Base-by-base conservation (phyloP, 2,113 vertebrate species). In the Periophthalmus modestus region DNA sequence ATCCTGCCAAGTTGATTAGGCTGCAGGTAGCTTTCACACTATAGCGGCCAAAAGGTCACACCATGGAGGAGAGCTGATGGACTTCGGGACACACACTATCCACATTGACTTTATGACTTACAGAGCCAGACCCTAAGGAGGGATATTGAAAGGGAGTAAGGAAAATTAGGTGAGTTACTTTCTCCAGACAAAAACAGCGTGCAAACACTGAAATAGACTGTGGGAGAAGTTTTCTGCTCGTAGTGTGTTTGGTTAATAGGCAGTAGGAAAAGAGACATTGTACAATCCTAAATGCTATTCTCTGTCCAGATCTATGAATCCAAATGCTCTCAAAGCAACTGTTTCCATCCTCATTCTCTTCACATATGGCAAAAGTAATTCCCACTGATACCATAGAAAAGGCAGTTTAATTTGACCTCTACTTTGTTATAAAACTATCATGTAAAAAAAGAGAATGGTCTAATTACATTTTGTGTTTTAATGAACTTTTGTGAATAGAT, bases 1-100 rank as follows among this genome's bases (percentile, higher is more conserved):
- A 92, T 93, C 92, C 92, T 58, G 70, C 73, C 82, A 75, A 90
- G 90, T 92, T 89, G 89, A 92, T 93, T 92, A 90, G 88, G 84
- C 88, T 90, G 85, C 79, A 85, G 85, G 90, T 88, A 88, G 89
- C 87, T 89, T 86, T 84, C 87, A 89, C 87, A 74, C 82, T 39
- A 59, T 59, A 54, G 80, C 21, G 71, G 85, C 81, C 82, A 72
- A 92, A 89, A 90, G 91, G 91, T 91, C 87, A 61, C 84, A 71
- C 75, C 85, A 89, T 86, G 86, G 86, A 83, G 6, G 77, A 77
- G 82, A 88, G 78, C 85, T 82, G 81, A 91, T 91, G 87, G 85
- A 89, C 90, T 87, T 87, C 79, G 87, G 84, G 89, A 92, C 88
- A 86, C 79, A 83, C 81, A 70, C 83, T 83, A 86, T 89, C 88